Evolutionary conservation across 2,113 vertebrate genomes (phyloP).

Genomic region (Planiliza haematocheilus): DNA sequence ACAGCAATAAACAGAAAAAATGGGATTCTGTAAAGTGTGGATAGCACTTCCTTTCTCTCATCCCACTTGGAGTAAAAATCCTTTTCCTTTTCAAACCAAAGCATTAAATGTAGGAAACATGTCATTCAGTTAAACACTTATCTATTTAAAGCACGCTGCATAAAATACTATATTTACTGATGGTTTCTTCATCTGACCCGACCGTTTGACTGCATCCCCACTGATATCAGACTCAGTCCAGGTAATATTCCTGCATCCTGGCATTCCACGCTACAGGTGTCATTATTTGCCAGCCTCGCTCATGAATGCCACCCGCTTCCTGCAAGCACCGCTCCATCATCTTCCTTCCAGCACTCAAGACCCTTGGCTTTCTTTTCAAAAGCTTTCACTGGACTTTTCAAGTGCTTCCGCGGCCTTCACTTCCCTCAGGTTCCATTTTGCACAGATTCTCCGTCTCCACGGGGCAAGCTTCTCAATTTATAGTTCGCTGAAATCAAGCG

Average conservation of each 20-base stretch:
- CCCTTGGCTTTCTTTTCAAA: background rate
- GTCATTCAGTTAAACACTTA: too few species aligned
- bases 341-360: constrained; percentile 7
- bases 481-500: constrained; percentile 14
- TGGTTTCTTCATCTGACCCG: too few species aligned
- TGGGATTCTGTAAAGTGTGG: background rate
- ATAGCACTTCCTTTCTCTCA: background rate
- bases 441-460: constrained; percentile 2
- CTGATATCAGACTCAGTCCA: too few species aligned
- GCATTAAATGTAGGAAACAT: too few species aligned
- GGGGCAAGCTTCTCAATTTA: constrained; percentile 13
- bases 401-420: background rate
- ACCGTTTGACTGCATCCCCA: too few species aligned
- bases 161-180: too few species aligned
- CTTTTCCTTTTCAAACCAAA: too few species aligned
- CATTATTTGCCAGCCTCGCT: background rate
- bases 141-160: background rate
- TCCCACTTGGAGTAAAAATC: too few species aligned
- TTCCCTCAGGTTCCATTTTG: background rate
- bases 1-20: background rate
- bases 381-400: constrained; percentile 12
- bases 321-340: constrained; percentile 3
- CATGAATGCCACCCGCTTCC: constrained; percentile 9
- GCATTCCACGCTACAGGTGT: background rate
- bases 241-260: background rate